Evolutionary conservation across 2,113 vertebrate species (phyloP).

Genomic region (Strix aluco): DNA sequence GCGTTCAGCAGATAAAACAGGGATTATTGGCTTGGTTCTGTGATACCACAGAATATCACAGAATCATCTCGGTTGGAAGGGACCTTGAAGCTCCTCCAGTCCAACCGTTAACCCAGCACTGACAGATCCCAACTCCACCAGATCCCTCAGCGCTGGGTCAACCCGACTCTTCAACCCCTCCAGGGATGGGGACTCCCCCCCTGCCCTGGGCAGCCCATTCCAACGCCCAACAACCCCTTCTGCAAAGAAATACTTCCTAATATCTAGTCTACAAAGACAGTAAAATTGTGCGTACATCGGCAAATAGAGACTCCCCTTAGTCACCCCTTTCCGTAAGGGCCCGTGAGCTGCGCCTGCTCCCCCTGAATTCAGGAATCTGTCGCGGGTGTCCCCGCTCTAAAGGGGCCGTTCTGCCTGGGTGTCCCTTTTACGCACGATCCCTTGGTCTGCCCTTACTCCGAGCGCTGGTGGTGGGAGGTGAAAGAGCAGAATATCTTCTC

Average conservation of each 20-base stretch:
- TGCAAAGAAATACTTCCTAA: too few species aligned
- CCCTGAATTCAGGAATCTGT: neutral
- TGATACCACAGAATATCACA: too few species aligned
- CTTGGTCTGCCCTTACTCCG: accelerated
- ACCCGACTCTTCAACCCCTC: too few species aligned
- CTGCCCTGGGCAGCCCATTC: too few species aligned
- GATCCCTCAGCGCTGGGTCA: too few species aligned
- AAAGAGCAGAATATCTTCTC: accelerated
- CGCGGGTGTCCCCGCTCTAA: accelerated
- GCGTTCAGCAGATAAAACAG: accelerated
- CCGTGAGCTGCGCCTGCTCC: accelerated
- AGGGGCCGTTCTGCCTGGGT: neutral
- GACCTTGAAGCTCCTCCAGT: too few species aligned
- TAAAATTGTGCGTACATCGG: accelerated
- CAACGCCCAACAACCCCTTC: too few species aligned
- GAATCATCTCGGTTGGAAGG: too few species aligned
- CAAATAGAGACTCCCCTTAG: accelerated
- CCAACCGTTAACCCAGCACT: too few species aligned
- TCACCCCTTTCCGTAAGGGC: accelerated
- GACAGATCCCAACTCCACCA: too few species aligned
- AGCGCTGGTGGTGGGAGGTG: accelerated
- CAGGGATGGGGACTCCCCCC: too few species aligned
- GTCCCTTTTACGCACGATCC: accelerated
- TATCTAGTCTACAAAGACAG: too few species aligned
- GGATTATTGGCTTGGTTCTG: neutral